Base-by-base conservation (phyloP, 2,113 vertebrate species). In the Colistium nudipinnis region DNA sequence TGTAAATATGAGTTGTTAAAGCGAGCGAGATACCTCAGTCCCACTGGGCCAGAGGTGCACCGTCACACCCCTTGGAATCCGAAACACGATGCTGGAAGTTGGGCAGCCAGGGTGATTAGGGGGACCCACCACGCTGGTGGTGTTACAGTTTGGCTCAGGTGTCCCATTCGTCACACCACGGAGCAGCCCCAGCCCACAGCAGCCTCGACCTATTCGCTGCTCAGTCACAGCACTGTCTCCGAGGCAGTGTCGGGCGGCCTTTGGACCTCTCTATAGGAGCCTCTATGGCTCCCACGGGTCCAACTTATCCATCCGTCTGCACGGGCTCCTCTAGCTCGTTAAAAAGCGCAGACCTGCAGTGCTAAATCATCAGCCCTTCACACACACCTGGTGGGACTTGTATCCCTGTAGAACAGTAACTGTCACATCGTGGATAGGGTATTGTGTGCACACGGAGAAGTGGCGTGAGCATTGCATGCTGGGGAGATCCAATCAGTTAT, bases 81-180 rank as follows among this genome's bases (percentile, higher is more conserved):
- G 90, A 89, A 90, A 92, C 68, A 52, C 0, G 77, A 89, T 25
- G 56, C 89, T 83, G 74, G 65, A 80, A 80, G 85, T 89, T 69
- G 81, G 80, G 79, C 70, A 80, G 82, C 54, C 75, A 62, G 81
- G 81, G 80, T 80, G 81, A 89, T 91, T 86, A 79, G 87, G 69
- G 74, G 76, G 80, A 89, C 85, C 82, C 83, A 83, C 85, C 82
- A 74, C 62, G 70, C 78, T 76, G 83, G 76, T 43, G 74, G 69
- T 86, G 89, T 91, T 90, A 92, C 90, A 92, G 80, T 91, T 82
- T 78, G 84, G 85, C 89, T 92, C 88, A 86, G 82, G 85, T 92
- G 90, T 91, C 91, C 74, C 73, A 88, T 91, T 92, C 72, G 88
- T 92, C 91, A 92, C 88, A 84, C 70, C 62, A 60, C 44, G 43